Evolutionary conservation across 2,888 invertebrate genomes (phyloP).

Genomic region (Noctua janthina): DNA sequence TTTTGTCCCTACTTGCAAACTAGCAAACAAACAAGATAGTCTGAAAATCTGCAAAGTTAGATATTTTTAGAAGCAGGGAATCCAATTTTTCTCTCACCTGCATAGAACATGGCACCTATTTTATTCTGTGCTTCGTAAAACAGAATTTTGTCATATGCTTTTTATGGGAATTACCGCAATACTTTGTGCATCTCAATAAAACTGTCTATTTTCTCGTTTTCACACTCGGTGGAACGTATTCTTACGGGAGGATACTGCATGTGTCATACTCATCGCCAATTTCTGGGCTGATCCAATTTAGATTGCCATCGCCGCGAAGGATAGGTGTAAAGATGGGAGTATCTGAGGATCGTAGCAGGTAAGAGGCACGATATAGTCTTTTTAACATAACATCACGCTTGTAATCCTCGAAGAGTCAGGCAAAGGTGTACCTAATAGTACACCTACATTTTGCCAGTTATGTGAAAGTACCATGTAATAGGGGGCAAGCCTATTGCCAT

Average conservation of each 20-base stretch:
- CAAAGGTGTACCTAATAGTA: too few species aligned
- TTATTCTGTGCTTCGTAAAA: neutral
- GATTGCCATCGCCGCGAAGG: neutral
- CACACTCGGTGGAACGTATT: neutral
- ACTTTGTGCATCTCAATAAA: neutral
- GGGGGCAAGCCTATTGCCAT: too few species aligned
- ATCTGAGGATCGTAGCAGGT: neutral
- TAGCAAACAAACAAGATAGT: neutral
- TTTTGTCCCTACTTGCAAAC: neutral
- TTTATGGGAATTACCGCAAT: neutral
- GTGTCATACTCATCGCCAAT: neutral
- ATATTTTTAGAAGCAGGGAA: neutral
- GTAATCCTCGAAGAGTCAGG: too few species aligned
- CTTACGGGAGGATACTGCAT: neutral
- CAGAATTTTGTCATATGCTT: neutral
- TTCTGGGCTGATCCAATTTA: neutral
- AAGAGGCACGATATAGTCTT: neutral
- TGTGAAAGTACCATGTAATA: too few species aligned
- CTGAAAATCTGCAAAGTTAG: neutral
- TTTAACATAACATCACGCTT: too few species aligned
- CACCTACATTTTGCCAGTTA: too few species aligned
- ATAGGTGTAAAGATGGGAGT: neutral
- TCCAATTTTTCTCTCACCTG: neutral
- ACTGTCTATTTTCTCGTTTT: neutral
- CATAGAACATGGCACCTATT: neutral